Evolutionary conservation across 2,888 invertebrate genomes (phyloP).

Genomic region (Chesias legatella): DNA sequence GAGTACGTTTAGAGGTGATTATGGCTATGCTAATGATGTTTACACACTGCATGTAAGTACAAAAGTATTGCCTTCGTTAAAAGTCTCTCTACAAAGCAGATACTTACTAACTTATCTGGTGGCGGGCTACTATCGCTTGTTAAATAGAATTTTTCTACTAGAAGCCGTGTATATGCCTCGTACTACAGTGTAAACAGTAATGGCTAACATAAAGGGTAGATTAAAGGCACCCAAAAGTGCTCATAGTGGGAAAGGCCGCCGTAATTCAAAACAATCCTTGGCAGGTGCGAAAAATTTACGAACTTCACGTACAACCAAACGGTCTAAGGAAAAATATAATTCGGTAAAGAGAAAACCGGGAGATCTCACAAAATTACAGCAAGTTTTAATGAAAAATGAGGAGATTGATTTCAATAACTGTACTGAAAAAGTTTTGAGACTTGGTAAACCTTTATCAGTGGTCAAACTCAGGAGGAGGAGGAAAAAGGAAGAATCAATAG

Average conservation of each 20-base stretch:
- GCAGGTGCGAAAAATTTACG: constrained; percentile 47
- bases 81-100: constrained; percentile 42
- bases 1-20: constrained; percentile 69
- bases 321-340: constrained; percentile 27
- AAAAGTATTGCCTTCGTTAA: constrained; percentile 37
- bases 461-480: constrained; percentile 12
- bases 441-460: constrained; percentile 14
- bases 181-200: constrained; percentile 52
- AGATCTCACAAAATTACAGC: constrained; percentile 34
- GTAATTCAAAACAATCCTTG: constrained; percentile 52
- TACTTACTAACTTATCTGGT: constrained; percentile 59
- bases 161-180: constrained; percentile 41
- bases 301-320: constrained; percentile 28
- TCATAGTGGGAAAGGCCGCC: constrained; percentile 40
- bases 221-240: constrained; percentile 53
- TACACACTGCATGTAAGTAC: constrained; percentile 71
- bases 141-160: constrained; percentile 34
- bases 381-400: constrained; percentile 46
- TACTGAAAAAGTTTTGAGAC: constrained; percentile 16
- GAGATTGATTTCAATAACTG: constrained; percentile 22
- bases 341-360: constrained; percentile 38
- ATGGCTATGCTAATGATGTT: constrained; percentile 63
- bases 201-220: constrained; percentile 71
- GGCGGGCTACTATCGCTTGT: constrained; percentile 61
- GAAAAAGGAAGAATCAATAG: constrained; percentile 8